Conservation (phyloP, 1,140 invertebrate species). For the Parasteatoda tepidariorum region DNA sequence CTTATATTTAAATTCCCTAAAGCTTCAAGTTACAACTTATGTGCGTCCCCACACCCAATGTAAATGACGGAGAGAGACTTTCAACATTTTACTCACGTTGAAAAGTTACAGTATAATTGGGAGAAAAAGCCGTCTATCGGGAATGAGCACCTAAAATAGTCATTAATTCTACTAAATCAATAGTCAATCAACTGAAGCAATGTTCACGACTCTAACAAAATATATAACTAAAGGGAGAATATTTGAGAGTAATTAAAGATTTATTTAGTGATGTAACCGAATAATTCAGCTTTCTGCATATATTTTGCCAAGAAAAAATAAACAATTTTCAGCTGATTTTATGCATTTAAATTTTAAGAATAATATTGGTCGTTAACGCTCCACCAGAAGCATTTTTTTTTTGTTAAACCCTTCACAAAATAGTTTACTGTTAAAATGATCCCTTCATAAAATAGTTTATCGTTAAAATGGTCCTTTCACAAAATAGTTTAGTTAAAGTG, state of each 20-base stretch:
- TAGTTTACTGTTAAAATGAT: too few relatives aligned
- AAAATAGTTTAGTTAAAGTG: too few relatives aligned
- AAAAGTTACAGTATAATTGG: slow-evolving; percentile 1
- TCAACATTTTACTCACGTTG: slow-evolving; percentile 15
- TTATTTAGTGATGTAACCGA: background rate
- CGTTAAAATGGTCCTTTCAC: too few relatives aligned
- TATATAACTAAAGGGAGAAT: background rate
- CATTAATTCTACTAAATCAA: background rate
- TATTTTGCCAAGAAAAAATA: too few relatives aligned
- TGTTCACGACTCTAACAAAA: background rate
- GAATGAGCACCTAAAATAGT: background rate
- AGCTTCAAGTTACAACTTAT: background rate
- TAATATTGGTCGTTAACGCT: too few relatives aligned
- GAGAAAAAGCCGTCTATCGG: slow-evolving; percentile 4
- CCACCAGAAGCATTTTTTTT: too few relatives aligned
- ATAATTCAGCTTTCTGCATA: too few relatives aligned
- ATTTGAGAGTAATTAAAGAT: background rate
- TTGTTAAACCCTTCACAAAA: too few relatives aligned
- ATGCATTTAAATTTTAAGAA: too few relatives aligned
- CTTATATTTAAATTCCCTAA: background rate
- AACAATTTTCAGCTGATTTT: too few relatives aligned
- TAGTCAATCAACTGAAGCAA: background rate
- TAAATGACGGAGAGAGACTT: background rate
- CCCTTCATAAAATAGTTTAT: too few relatives aligned
- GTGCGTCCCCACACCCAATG: slow-evolving; percentile 17